Base-by-base conservation (phyloP, 2,113 vertebrate genomes). In the Paramisgurnus dabryanus region DNA sequence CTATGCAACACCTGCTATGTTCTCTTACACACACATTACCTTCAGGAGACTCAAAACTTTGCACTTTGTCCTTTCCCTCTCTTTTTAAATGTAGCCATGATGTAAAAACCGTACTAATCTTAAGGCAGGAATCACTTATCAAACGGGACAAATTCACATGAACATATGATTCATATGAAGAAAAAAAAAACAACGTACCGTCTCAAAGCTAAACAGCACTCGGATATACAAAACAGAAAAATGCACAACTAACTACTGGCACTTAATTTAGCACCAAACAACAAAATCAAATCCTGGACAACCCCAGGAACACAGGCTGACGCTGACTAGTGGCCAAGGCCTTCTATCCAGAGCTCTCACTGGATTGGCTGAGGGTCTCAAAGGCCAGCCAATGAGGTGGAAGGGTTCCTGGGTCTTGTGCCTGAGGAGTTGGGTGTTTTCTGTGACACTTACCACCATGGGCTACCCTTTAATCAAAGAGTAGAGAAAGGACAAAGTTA, bases 381-480 rank as follows among this genome's bases (percentile, higher is more conserved):
- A 96, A 95, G 94, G 95, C 95, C 95, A 98, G 96, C 97, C 96
- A 98, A 95, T 96, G 96, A 77, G 75, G 75, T 77, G 95, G 93
- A 94, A 94, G 94, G 96, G 96, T 96, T 98, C 96, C 96, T 95
- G 95, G 95, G 95, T 97, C 96, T 97, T 96, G 96, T 97, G 96
- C 96, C 98, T 96, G 96, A 94, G 97, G 97, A 94, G 92, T 93
- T 94, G 98, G 96, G 98, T 96, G 95, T 97, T 97, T 98, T 96
- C 95, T 98, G 96, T 97, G 97, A 94, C 92, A 99, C 98, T 99
- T 99, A 98, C 97, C 97, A 98, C 96, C 97, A 97, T 90, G 96
- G 96, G 96, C 97, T 98, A 98, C 97, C 98, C 97, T 99, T 99
- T 96, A 99, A 99, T 98, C 93, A 99, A 98, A 98, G 97, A 99